A percentile compares a stretch with the other conserved stretches of the same genome.
Evolutionary conservation across 2,797 vertebrate species (phyloP).

Genomic region (Onychomys leucogaster): DNA sequence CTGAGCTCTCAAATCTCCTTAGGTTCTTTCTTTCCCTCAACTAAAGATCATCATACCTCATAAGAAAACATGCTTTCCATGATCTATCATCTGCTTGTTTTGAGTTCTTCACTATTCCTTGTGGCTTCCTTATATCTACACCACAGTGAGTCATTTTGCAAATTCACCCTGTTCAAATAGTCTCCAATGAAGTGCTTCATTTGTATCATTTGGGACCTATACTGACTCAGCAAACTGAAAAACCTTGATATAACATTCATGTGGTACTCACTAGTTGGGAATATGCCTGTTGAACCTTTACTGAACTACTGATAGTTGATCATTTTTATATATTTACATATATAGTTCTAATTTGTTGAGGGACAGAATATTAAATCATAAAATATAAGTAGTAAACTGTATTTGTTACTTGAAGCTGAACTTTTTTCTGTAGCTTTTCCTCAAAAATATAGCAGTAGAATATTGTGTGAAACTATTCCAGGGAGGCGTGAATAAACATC

Average conservation of each 20-base stretch:
- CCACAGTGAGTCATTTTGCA: neutral
- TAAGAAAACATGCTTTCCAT: neutral
- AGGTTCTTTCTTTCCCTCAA: neutral
- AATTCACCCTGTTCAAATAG: neutral
- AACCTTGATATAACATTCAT: neutral
- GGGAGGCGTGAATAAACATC: neutral
- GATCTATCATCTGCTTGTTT: neutral
- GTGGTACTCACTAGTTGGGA: neutral
- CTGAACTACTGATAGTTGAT: slow-evolving; percentile 10
- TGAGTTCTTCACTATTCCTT: neutral
- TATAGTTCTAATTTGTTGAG: neutral
- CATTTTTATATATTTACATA: slow-evolving; percentile 14
- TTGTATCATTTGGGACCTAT: neutral
- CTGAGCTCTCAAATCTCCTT: neutral
- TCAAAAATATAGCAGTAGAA: neutral
- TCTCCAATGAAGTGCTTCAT: neutral
- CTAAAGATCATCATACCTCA: neutral
- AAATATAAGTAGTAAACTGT: neutral
- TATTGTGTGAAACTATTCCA: neutral
- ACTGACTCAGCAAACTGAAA: neutral
- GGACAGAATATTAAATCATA: neutral
- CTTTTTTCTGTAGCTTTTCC: neutral
- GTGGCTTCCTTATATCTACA: neutral
- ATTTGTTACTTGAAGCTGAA: slow-evolving; percentile 17
- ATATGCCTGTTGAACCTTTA: neutral